Base-by-base conservation (phyloP, 2,797 vertebrate species). In the Pampus argenteus region DNA sequence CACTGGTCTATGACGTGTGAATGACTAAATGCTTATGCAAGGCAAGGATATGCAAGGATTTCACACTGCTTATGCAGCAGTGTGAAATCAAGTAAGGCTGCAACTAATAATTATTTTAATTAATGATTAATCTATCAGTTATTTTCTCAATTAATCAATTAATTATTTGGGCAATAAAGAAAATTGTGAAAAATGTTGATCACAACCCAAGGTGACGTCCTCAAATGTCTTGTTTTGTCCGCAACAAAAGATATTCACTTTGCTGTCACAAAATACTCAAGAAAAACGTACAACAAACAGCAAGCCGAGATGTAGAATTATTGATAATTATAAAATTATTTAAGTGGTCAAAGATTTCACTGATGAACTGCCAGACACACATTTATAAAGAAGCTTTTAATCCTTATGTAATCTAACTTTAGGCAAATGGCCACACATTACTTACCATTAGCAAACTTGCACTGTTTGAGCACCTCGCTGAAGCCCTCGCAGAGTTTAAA, bases 401-500 rank as follows among this genome's bases (percentile, higher is more conserved):
- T 25, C 6, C 4, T 15, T 0, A 9, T 8, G 7, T 25, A 8
- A 54, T 36, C n/a, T 6, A 11, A 60, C 25, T 17, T 23, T 3
- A 51, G 5, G 48, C 2, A 52, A 42, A n/a, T 17, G 14, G 13
- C 8, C 29, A 45, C 4, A 57, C 23, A 20, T 70, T 5, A 90
- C 97, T 86, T 73, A 99, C 98, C 96, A 22, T 96, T 97, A 56
- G 94, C 86, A 57, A 95, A 93, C 86, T 89, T 95, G 95, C 97
- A 99, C 74, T 99, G 95, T 89, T 97, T 98, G 67, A 99, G 95
- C 15, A 97, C 98, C 52, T 99, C 97, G 0, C 94, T 95, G 92
- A 99, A 98, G 61, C 97, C 97, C 85, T 99, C 97, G 0, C 97
- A 98, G 29, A 99, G 95, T 61, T 96, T 97, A 34, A 96, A 82